Evolutionary conservation across 2,797 vertebrate genomes (phyloP).

Genomic region (Apogon hyalosoma): DNA sequence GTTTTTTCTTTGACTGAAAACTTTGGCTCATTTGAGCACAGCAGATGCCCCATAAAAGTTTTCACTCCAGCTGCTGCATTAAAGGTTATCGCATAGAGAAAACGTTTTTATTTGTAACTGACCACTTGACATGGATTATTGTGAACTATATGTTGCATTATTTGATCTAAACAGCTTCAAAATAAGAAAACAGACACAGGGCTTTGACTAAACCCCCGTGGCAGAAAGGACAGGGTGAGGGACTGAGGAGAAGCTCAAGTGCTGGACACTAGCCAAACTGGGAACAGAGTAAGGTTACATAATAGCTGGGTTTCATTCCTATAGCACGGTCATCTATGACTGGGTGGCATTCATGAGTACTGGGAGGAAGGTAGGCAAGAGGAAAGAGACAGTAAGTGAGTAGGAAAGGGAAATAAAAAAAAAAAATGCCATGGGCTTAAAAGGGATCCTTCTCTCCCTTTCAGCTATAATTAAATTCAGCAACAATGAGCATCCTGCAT

Average conservation of each 20-base stretch:
- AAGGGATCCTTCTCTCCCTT: conserved; percentile 20
- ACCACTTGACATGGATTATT: too few relatives aligned
- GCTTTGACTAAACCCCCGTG: conserved; percentile 9
- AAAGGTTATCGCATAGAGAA: not conserved
- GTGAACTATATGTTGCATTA: not conserved
- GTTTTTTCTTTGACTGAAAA: not conserved
- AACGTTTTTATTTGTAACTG: not conserved
- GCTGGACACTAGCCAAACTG: conserved; percentile 51
- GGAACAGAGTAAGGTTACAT: conserved; percentile 59
- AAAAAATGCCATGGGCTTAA: conserved; percentile 4
- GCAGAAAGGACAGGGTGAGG: conserved; percentile 16
- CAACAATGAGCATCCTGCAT: not conserved
- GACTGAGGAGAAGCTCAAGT: conserved; percentile 28
- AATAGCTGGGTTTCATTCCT: conserved; percentile 56
- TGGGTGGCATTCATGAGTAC: conserved; percentile 59
- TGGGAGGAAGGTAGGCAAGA: conserved; percentile 5
- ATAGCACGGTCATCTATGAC: conserved; percentile 51
- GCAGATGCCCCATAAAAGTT: conserved; percentile 1
- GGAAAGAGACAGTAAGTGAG: conserved; percentile 10
- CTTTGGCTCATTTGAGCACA: not conserved
- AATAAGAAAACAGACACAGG: not conserved
- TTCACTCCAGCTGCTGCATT: conserved; percentile 3
- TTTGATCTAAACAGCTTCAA: not conserved
- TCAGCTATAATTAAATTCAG: conserved; percentile 5
- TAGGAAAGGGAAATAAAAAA: conserved; percentile 1